phyloP scores from a whole-genome alignment of 2,888 invertebrate genomes.

The Folsomia candida region DNA sequence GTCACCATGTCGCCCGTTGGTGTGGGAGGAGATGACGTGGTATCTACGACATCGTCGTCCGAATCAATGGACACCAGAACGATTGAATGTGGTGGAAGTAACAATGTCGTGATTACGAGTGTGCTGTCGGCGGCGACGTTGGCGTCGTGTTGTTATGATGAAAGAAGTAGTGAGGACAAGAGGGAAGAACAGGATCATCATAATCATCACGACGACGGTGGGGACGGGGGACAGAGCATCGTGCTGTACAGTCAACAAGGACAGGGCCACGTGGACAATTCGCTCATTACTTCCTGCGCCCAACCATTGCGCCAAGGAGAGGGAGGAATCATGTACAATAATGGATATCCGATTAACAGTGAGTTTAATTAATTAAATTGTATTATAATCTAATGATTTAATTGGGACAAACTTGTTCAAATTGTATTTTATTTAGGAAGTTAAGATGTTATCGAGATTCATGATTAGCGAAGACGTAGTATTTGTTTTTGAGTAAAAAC shows the following conservation, averaged over 20 bases:
- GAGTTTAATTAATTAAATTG: conserved; percentile 22
- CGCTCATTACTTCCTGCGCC: conserved; percentile 37
- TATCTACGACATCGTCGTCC: conserved; percentile 12
- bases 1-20: not conserved
- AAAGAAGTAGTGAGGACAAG: conserved; percentile 21
- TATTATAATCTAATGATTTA: no score
- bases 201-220: no score
- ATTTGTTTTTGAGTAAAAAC: no score
- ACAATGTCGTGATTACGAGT: not conserved
- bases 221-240: not conserved
- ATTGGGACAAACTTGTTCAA: no score
- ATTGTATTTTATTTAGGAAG: no score
- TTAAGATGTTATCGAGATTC: no score
- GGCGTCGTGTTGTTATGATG: not conserved
- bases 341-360: conserved; percentile 41
- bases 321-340: conserved; percentile 29
- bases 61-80: not conserved
- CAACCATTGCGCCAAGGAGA: conserved; percentile 15
- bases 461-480: no score
- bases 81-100: not conserved
- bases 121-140: not conserved
- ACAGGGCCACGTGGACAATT: conserved; percentile 20
- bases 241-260: not conserved
- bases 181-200: conserved; percentile 19
- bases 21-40: not conserved